These are phyloP conservation scores for Disparrhopalites patrizii DNA, from an alignment of 2,888 invertebrate species.

Conservation along the genomic window DNA sequence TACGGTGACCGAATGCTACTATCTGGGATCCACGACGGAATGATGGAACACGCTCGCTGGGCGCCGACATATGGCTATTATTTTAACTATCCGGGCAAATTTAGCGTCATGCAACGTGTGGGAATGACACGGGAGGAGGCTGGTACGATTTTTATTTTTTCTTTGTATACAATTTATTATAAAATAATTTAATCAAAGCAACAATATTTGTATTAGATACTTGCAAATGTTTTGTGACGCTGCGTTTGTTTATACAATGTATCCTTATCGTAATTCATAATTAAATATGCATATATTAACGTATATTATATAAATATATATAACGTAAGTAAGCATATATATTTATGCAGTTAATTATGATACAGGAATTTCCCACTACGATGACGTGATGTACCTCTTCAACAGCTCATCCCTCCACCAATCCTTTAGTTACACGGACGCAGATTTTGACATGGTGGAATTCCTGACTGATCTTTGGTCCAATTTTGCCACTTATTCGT, in stretches of 20 bases:
- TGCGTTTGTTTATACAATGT: too few species aligned
- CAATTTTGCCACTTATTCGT: constrained; percentile 33
- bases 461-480: constrained; percentile 40
- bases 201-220: too few species aligned
- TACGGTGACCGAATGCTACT: constrained; percentile 36
- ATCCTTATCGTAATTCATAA: too few species aligned
- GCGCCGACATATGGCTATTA: constrained; percentile 40
- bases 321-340: too few species aligned
- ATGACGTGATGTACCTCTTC: constrained; percentile 30
- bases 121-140: constrained; percentile 21
- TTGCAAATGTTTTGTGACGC: too few species aligned
- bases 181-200: too few species aligned
- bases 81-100: constrained; percentile 40
- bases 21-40: constrained; percentile 33
- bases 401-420: constrained; percentile 35
- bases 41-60: constrained; percentile 30
- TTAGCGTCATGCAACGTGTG: constrained; percentile 23
- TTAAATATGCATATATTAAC: too few species aligned
- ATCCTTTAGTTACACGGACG: constrained; percentile 30
- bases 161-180: too few species aligned
- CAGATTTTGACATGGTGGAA: constrained; percentile 37
- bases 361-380: constrained; percentile 1
- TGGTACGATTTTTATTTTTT: background rate
- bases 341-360: too few species aligned
- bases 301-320: too few species aligned